These are phyloP conservation scores for Helarctos malayanus DNA, from an alignment of 2,797 vertebrate genomes.

Conservation along the genomic window DNA sequence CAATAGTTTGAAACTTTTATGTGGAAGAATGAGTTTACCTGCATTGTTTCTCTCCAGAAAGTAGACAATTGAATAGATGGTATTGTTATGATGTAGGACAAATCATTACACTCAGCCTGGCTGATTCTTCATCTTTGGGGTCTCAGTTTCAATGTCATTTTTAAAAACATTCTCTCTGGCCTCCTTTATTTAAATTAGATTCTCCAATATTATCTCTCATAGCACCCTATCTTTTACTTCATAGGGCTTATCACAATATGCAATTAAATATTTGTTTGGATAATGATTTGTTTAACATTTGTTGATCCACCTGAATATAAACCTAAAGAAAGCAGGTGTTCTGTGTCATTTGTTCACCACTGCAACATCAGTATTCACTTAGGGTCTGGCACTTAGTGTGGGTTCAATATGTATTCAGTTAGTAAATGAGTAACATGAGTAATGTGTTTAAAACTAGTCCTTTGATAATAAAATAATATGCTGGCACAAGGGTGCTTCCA, in stretches of 20 bases:
- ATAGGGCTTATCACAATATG: neutral
- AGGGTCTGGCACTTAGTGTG: neutral
- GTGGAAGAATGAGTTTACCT: neutral
- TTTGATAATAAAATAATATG: neutral
- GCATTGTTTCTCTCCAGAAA: neutral
- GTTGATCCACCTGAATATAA: neutral
- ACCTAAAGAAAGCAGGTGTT: neutral
- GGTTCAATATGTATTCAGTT: neutral
- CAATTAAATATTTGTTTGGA: neutral
- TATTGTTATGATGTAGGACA: neutral
- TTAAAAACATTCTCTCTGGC: neutral
- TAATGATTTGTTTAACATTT: neutral
- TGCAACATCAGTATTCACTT: neutral
- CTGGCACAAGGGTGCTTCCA: neutral
- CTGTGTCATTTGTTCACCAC: neutral
- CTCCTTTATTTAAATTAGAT: neutral
- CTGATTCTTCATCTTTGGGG: neutral
- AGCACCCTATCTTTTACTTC: neutral
- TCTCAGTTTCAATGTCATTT: neutral
- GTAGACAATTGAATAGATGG: neutral
- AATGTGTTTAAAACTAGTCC: neutral
- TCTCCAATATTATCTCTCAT: neutral
- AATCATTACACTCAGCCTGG: neutral
- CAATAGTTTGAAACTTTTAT: constrained; percentile 4
- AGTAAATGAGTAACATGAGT: neutral